Percentiles rank a stretch among this genome's conserved stretches.
Evolutionary conservation across 2,113 vertebrate species (phyloP).

Genomic region (Stercorarius parasiticus): DNA sequence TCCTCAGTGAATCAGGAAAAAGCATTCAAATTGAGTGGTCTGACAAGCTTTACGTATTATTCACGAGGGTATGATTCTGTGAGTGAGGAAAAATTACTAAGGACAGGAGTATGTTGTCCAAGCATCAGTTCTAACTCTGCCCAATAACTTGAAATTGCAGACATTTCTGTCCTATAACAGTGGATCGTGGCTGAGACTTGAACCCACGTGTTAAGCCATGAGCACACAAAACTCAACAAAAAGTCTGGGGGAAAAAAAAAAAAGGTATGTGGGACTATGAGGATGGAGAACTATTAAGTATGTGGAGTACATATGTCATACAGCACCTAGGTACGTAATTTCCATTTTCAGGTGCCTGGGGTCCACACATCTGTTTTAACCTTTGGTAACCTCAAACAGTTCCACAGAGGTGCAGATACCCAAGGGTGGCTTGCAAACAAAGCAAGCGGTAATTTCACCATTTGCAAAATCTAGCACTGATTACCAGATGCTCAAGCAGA

Average conservation of each 20-base stretch:
- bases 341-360: background rate
- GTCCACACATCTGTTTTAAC: background rate
- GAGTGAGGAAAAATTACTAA: background rate
- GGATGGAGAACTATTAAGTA: background rate
- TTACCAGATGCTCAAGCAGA: background rate
- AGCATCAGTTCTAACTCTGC: background rate
- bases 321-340: background rate
- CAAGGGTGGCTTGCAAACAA: background rate
- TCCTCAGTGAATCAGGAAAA: background rate
- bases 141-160: background rate
- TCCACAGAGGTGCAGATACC: background rate
- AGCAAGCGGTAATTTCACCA: background rate
- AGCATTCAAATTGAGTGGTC: background rate
- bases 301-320: background rate
- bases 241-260: background rate
- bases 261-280: background rate
- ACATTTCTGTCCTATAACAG: background rate
- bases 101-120: background rate
- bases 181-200: background rate
- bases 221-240: background rate
- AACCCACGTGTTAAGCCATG: background rate
- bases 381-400: background rate
- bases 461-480: background rate
- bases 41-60: background rate
- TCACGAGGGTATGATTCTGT: background rate